Percentiles rank a stretch among this genome's conserved stretches.
Conservation (phyloP, 1,140 invertebrate genomes). For the Zaprionus ornatus region DNA sequence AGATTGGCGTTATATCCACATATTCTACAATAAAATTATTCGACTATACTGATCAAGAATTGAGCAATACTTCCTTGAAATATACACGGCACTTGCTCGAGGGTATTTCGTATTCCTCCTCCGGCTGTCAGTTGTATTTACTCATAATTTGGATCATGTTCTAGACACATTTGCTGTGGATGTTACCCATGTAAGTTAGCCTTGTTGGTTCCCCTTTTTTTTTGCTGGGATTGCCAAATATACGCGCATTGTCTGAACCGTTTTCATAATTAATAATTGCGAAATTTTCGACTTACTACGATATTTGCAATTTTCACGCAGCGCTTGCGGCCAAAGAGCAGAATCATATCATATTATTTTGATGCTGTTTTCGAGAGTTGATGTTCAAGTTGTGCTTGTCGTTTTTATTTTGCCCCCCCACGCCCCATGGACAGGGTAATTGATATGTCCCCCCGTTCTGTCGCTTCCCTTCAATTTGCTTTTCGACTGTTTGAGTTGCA, state of each 20-base stretch:
- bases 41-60: not conserved
- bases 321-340: constrained; percentile 38
- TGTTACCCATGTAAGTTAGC: not conserved
- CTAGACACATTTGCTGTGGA: no score
- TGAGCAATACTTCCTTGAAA: not conserved
- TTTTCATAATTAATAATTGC: constrained; percentile 72
- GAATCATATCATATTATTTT: constrained; percentile 4
- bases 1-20: no score
- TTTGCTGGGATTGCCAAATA: constrained; percentile 24
- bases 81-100: no score
- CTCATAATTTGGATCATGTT: not conserved
- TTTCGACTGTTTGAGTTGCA: constrained; percentile 58
- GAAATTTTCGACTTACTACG: constrained; percentile 60
- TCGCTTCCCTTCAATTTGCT: not conserved
- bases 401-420: not conserved
- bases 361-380: not conserved
- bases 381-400: not conserved
- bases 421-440: not conserved
- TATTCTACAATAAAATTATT: no score
- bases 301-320: constrained; percentile 68
- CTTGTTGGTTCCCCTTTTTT: not conserved
- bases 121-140: not conserved
- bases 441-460: not conserved
- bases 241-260: constrained; percentile 43
- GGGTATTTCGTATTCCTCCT: no score